Percentiles rank a stretch among this genome's conserved stretches.
These are phyloP conservation scores for Aplochiton taeniatus DNA, from an alignment of 2,797 vertebrate genomes.

Conservation along the genomic window DNA sequence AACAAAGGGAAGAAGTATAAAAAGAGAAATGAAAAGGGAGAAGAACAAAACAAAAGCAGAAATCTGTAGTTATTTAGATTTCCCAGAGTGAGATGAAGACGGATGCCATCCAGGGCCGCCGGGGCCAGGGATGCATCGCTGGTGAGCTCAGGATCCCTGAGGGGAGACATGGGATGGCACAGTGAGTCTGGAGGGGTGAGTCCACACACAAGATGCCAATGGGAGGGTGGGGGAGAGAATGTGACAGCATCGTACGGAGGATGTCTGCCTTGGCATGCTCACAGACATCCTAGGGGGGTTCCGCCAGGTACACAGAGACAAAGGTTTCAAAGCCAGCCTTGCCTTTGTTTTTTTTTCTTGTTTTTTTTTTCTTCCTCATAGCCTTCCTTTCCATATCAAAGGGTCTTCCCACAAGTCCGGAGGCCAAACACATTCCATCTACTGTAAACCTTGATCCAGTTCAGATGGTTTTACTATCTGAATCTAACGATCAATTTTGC, in stretches of 20 bases:
- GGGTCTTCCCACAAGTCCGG: neutral
- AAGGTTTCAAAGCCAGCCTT: constrained; percentile 73
- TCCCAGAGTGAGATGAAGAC: constrained; percentile 67
- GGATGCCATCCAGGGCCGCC: constrained; percentile 69
- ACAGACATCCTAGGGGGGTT: constrained; percentile 70
- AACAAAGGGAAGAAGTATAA: constrained; percentile 63
- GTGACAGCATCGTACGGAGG: constrained; percentile 65
- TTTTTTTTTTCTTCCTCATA: constrained; percentile 20
- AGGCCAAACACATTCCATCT: neutral
- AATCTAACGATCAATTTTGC: constrained; percentile 8
- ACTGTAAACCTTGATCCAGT: constrained; percentile 23
- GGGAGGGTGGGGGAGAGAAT: constrained; percentile 46
- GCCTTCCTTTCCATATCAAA: constrained; percentile 23
- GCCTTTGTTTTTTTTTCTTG: neutral
- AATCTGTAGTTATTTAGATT: constrained; percentile 89
- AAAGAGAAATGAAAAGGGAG: constrained; percentile 57
- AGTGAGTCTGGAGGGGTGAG: constrained; percentile 51
- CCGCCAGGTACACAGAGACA: constrained; percentile 74
- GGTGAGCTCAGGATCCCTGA: constrained; percentile 59
- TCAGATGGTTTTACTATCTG: constrained; percentile 26
- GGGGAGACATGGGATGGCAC: constrained; percentile 65
- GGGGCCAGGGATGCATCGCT: constrained; percentile 56
- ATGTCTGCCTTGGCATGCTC: constrained; percentile 75
- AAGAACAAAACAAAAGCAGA: constrained; percentile 76
- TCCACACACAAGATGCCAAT: constrained; percentile 66